Percentiles rank a stretch among this genome's conserved stretches.
Conservation (phyloP, 2,113 vertebrate species). For the Callorhinus ursinus region DNA sequence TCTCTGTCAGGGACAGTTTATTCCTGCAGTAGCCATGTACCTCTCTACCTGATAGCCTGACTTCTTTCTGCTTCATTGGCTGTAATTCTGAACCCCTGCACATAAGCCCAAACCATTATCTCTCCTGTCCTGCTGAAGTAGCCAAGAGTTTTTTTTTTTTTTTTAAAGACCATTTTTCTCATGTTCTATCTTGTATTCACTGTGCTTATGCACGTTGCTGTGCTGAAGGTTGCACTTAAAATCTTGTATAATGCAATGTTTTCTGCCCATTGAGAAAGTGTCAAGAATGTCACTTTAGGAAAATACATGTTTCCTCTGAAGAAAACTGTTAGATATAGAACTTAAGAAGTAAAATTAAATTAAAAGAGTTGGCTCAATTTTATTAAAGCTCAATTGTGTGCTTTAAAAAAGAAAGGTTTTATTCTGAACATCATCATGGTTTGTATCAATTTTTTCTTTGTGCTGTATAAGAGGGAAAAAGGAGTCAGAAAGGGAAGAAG, state of each 20-base stretch:
- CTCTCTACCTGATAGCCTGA: neutral
- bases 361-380: neutral
- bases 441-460: neutral
- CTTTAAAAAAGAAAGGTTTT: conserved; percentile 3
- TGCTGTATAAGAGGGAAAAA: neutral
- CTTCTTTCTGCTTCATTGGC: neutral
- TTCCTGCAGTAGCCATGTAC: neutral
- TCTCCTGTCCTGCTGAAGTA: neutral
- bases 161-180: neutral
- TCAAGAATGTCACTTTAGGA: neutral
- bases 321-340: neutral
- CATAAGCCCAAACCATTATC: neutral
- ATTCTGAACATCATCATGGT: neutral
- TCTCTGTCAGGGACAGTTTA: neutral
- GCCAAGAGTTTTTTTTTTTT: neutral
- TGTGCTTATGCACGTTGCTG: neutral
- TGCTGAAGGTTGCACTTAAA: neutral
- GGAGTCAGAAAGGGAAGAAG: neutral
- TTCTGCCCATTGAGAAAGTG: neutral
- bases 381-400: neutral
- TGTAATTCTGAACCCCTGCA: conserved; percentile 39
- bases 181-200: neutral
- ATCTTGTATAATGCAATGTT: neutral
- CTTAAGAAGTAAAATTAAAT: neutral
- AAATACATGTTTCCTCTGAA: neutral